These are phyloP conservation scores for Cotesia congregata DNA, from an alignment of 2,888 invertebrate species.

Conservation along the genomic window DNA sequence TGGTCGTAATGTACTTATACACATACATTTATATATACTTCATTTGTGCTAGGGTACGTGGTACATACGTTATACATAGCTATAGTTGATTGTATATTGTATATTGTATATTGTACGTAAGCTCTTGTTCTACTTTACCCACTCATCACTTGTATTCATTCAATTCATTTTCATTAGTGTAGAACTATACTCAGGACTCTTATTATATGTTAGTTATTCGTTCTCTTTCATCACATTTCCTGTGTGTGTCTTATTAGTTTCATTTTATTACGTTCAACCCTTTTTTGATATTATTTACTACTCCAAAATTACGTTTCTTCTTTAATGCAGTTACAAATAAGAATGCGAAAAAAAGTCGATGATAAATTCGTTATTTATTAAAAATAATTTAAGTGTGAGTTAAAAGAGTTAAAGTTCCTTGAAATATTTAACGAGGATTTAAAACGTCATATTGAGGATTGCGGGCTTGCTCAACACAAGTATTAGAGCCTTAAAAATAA, in stretches of 20 bases:
- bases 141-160: constrained; percentile 65
- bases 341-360: no score
- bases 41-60: constrained; percentile 27
- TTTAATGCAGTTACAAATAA: no score
- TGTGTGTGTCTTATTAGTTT: constrained; percentile 44
- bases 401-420: background rate
- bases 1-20: background rate
- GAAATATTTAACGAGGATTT: constrained; percentile 29
- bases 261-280: background rate
- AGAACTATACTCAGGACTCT: constrained; percentile 44
- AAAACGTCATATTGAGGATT: constrained; percentile 21
- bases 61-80: no score
- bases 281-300: background rate
- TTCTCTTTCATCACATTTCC: constrained; percentile 64
- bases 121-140: constrained; percentile 53
- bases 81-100: no score
- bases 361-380: no score
- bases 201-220: constrained; percentile 64
- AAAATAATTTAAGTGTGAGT: background rate
- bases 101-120: background rate
- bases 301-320: background rate
- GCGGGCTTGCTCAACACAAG: background rate
- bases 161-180: constrained; percentile 68
- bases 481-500: background rate
- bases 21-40: background rate